Conservation (phyloP, 2,797 vertebrate genomes). For the Parauchenoglanis ngamensis region DNA sequence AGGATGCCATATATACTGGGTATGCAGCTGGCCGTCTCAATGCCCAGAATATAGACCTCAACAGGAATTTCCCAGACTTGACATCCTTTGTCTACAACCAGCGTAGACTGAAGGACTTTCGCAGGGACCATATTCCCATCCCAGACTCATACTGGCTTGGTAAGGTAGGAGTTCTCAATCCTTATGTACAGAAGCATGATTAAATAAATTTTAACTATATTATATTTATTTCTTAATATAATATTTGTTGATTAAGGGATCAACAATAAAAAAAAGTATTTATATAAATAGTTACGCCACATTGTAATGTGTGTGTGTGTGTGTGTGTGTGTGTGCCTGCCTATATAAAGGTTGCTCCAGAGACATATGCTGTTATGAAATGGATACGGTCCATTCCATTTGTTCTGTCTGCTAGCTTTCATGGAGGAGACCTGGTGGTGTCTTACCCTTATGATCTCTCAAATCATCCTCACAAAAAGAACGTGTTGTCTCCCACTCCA, state of each 20-base stretch:
- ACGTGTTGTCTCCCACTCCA: slow-evolving; percentile 86
- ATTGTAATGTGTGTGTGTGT: background rate
- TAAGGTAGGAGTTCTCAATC: slow-evolving; percentile 83
- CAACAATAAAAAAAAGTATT: background rate
- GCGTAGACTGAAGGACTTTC: slow-evolving; percentile 71
- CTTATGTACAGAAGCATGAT: background rate
- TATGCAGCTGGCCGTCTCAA: slow-evolving; percentile 83
- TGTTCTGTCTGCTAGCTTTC: slow-evolving; percentile 90
- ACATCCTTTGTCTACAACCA: slow-evolving; percentile 85
- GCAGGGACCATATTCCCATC: slow-evolving; percentile 87
- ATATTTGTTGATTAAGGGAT: background rate
- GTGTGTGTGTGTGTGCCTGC: background rate
- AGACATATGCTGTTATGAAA: slow-evolving; percentile 93
- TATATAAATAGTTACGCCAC: background rate
- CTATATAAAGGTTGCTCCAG: slow-evolving; percentile 85
- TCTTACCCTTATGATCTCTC: slow-evolving; percentile 94
- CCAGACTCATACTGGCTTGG: slow-evolving; percentile 93
- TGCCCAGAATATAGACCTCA: slow-evolving; percentile 90
- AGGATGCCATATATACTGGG: slow-evolving; percentile 78
- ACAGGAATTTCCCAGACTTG: slow-evolving; percentile 92
- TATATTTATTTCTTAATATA: background rate
- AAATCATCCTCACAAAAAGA: slow-evolving; percentile 80
- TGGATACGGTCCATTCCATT: slow-evolving; percentile 96
- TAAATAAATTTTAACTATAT: background rate
- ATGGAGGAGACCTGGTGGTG: slow-evolving; percentile 88